These are phyloP conservation scores for Allobates femoralis DNA, from an alignment of 2,797 vertebrate genomes.

Conservation along the genomic window DNA sequence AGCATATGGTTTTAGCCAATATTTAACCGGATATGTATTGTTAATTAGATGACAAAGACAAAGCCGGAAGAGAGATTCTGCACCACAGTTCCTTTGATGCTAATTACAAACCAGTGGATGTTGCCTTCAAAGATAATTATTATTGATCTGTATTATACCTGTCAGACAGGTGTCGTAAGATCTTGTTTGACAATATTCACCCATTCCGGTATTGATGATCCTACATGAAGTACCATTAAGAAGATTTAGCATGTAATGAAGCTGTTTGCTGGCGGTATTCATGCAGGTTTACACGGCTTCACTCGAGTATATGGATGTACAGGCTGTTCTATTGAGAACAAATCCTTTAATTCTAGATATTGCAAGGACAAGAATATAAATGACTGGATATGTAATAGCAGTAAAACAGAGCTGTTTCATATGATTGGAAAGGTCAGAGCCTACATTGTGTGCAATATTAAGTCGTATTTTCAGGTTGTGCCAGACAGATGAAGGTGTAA, in stretches of 20 bases:
- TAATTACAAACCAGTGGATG: not conserved
- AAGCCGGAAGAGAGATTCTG: not conserved
- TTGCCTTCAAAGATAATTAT: constrained; percentile 14
- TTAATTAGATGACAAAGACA: not conserved
- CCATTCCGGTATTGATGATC: not conserved
- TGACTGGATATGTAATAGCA: not conserved
- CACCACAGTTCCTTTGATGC: not conserved
- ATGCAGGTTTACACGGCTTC: not conserved
- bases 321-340: not conserved
- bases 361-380: not conserved
- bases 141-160: constrained; percentile 7
- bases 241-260: not conserved
- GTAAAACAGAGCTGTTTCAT: not conserved
- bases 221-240: not conserved
- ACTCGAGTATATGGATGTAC: not conserved
- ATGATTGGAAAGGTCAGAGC: not conserved
- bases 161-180: not conserved
- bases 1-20: not conserved
- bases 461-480: not conserved
- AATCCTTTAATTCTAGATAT: not conserved
- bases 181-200: constrained; percentile 24
- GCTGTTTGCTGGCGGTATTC: not conserved
- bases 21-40: not conserved
- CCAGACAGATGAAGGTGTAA: not conserved
- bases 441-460: not conserved